A percentile compares a stretch with the other conserved stretches of the same genome.
Evolutionary conservation across 2,888 invertebrate species (phyloP).

Genomic region (Cenopis cana): DNA sequence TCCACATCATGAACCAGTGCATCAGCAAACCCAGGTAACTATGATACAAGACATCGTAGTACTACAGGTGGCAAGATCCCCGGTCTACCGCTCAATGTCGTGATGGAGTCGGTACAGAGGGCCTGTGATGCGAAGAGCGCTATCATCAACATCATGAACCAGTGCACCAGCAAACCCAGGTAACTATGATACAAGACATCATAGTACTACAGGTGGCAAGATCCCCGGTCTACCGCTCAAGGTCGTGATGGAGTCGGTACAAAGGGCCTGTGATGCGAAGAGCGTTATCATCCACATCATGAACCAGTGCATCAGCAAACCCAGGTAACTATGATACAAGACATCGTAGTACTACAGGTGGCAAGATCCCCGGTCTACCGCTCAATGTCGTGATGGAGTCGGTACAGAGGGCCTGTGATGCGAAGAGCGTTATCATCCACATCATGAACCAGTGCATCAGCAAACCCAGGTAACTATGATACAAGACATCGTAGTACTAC

Average conservation of each 20-base stretch:
- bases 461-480: conserved; percentile 85
- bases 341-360: no score
- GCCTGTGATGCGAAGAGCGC: conserved; percentile 90
- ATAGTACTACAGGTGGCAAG: conserved; percentile 97
- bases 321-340: no score
- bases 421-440: conserved; percentile 91
- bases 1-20: conserved; percentile 93
- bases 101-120: conserved; percentile 93
- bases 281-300: conserved; percentile 93
- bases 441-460: conserved; percentile 93
- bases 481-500: conserved; percentile 94
- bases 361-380: conserved; percentile 95
- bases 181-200: conserved; percentile 86
- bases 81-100: conserved; percentile 93
- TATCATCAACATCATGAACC: conserved; percentile 94
- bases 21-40: conserved; percentile 89
- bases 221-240: conserved; percentile 94
- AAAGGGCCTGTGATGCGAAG: conserved; percentile 91
- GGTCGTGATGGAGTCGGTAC: conserved; percentile 93
- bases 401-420: conserved; percentile 90
- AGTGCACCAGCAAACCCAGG: conserved; percentile 89
- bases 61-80: conserved; percentile 95
- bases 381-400: conserved; percentile 95
- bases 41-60: no score
- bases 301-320: conserved; percentile 89